These are phyloP conservation scores for Hippoglossus stenolepis DNA, from an alignment of 2,113 vertebrate species.

Conservation along the genomic window DNA sequence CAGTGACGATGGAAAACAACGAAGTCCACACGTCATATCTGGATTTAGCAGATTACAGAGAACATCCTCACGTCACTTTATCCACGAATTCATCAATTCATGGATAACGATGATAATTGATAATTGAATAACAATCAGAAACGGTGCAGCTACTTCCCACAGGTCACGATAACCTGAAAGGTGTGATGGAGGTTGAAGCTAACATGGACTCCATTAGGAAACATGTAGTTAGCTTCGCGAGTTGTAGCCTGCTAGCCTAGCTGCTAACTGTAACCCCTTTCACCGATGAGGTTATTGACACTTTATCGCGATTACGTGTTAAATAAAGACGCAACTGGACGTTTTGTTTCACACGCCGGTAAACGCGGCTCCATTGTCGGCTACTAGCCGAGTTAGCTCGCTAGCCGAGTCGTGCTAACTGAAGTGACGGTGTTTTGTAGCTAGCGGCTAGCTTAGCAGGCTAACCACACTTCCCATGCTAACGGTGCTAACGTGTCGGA, in stretches of 20 bases:
- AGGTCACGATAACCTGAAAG: background rate
- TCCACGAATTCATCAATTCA: no score
- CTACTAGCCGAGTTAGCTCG: conserved; percentile 12
- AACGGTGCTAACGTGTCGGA: conserved; percentile 6
- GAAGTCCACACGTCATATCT: no score
- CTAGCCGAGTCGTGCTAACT: conserved; percentile 28
- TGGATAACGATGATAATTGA: no score
- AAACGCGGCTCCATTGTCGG: background rate
- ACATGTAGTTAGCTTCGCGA: background rate
- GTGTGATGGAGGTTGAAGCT: background rate
- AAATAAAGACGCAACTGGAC: no score
- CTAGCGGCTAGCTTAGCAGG: background rate
- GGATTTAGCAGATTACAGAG: no score
- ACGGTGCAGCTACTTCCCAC: no score
- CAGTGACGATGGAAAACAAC: no score
- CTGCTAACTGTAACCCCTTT: background rate
- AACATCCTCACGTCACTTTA: no score
- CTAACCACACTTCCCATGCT: conserved; percentile 1
- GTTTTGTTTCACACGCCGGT: background rate
- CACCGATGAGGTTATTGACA: no score
- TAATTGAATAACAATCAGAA: no score
- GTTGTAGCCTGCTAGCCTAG: background rate
- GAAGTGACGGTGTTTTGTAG: background rate
- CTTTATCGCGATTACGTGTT: no score
- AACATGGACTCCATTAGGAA: background rate